A percentile compares a stretch with the other conserved stretches of the same genome.
phyloP scores from a whole-genome alignment of 2,797 vertebrate species.

The Schizopygopsis malacanthus region DNA sequence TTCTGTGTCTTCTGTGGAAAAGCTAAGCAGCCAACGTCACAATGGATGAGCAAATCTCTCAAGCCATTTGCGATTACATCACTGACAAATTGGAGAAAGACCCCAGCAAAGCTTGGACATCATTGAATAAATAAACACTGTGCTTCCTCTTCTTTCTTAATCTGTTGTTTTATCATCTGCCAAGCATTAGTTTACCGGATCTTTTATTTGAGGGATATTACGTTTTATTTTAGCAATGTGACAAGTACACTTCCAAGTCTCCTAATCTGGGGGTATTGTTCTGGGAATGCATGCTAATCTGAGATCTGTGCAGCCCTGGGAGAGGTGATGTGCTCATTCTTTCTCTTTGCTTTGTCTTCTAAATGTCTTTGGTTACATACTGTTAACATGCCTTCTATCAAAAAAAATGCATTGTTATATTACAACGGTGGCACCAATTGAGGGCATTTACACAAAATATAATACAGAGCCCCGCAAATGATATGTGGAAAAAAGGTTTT shows the following conservation, averaged over 20 bases:
- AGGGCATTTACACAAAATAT: neutral
- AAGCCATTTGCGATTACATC: slow-evolving; percentile 40
- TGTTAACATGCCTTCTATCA: neutral
- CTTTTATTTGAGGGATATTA: slow-evolving; percentile 6
- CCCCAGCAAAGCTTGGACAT: slow-evolving; percentile 17
- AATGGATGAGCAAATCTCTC: slow-evolving; percentile 62
- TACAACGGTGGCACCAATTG: neutral
- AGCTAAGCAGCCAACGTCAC: slow-evolving; percentile 69
- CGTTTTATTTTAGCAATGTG: slow-evolving; percentile 23
- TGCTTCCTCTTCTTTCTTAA: slow-evolving; percentile 32
- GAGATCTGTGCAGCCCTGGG: slow-evolving; percentile 23
- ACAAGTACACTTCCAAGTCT: slow-evolving; percentile 51
- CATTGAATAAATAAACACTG: slow-evolving; percentile 15
- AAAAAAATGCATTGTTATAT: neutral
- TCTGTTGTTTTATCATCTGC: slow-evolving; percentile 32
- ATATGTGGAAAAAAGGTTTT: neutral
- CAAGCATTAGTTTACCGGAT: slow-evolving; percentile 55
- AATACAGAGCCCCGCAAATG: neutral
- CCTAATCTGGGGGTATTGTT: slow-evolving; percentile 49
- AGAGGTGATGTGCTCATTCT: slow-evolving; percentile 12
- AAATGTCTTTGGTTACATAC: slow-evolving; percentile 1
- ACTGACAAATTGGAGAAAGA: slow-evolving; percentile 30
- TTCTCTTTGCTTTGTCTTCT: slow-evolving; percentile 31
- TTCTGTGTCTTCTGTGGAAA: slow-evolving; percentile 58
- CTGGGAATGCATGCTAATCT: slow-evolving; percentile 50